Percentiles rank a stretch among this genome's conserved stretches.
These are phyloP conservation scores for Rafetus swinhoei DNA, from an alignment of 2,113 vertebrate species.

Conservation along the genomic window DNA sequence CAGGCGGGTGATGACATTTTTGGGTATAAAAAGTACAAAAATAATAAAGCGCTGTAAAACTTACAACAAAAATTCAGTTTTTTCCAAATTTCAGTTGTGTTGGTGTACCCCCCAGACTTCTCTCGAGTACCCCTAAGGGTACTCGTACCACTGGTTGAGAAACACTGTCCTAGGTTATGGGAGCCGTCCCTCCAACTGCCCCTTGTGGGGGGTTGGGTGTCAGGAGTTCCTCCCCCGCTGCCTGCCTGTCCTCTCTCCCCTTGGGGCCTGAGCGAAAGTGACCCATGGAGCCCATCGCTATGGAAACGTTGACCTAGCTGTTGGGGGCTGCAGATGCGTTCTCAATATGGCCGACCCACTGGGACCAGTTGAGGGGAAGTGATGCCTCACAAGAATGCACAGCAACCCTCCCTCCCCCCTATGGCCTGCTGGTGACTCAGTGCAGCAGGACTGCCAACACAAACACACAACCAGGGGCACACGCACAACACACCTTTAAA, in stretches of 20 bases:
- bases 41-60: too few relatives aligned
- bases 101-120: too few relatives aligned
- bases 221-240: background rate
- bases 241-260: background rate
- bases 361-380: background rate
- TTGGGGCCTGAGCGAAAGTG: background rate
- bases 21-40: too few relatives aligned
- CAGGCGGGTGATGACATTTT: too few relatives aligned
- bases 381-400: background rate
- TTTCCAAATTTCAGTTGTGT: too few relatives aligned
- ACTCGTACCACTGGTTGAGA: too few relatives aligned
- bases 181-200: too few relatives aligned
- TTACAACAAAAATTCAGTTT: too few relatives aligned
- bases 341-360: background rate
- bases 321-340: background rate
- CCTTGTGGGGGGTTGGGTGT: too few relatives aligned
- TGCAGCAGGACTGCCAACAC: background rate
- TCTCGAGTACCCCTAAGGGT: too few relatives aligned
- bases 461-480: background rate
- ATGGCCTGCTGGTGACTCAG: background rate
- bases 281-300: background rate
- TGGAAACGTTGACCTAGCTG: background rate
- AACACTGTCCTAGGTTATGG: background rate
- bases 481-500: background rate
- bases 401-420: fast-evolving